These are phyloP conservation scores for Brachyhypopomus occidentalis DNA, from an alignment of 2,113 vertebrate genomes.

Conservation along the genomic window DNA sequence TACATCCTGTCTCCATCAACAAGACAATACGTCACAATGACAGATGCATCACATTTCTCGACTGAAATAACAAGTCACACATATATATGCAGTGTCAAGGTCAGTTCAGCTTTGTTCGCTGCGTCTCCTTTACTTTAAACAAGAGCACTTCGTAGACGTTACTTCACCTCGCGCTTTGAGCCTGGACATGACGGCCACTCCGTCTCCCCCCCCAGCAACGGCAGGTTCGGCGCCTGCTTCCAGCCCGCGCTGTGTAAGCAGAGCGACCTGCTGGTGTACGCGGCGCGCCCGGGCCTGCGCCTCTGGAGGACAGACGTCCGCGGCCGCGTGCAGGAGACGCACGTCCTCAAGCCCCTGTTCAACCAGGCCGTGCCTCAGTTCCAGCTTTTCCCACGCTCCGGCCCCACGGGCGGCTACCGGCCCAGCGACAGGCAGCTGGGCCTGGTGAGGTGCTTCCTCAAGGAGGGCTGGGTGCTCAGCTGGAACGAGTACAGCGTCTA, in stretches of 20 bases:
- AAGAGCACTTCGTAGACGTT: too few species aligned
- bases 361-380: slow-evolving; percentile 82
- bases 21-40: too few species aligned
- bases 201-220: slow-evolving; percentile 73
- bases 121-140: too few species aligned
- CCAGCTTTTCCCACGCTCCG: slow-evolving; percentile 86
- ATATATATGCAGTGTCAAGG: too few species aligned
- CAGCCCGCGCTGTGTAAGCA: slow-evolving; percentile 94
- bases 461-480: slow-evolving; percentile 91
- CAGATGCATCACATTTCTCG: too few species aligned
- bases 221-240: slow-evolving; percentile 94
- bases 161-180: too few species aligned
- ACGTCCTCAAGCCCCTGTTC: slow-evolving; percentile 86
- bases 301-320: slow-evolving; percentile 89
- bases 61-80: too few species aligned
- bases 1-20: too few species aligned
- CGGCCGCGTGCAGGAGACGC: slow-evolving; percentile 88
- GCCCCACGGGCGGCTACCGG: slow-evolving; percentile 70
- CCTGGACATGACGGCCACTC: slow-evolving; percentile 8
- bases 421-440: slow-evolving; percentile 86
- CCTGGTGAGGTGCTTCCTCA: slow-evolving; percentile 85
- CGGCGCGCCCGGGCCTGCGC: slow-evolving; percentile 89
- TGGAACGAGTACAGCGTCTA: slow-evolving; percentile 98
- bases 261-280: slow-evolving; percentile 88
- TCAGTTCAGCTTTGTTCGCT: too few species aligned